These are phyloP conservation scores for Drosophila atroscutellata DNA, from an alignment of 2,888 invertebrate genomes.

Conservation along the genomic window DNA sequence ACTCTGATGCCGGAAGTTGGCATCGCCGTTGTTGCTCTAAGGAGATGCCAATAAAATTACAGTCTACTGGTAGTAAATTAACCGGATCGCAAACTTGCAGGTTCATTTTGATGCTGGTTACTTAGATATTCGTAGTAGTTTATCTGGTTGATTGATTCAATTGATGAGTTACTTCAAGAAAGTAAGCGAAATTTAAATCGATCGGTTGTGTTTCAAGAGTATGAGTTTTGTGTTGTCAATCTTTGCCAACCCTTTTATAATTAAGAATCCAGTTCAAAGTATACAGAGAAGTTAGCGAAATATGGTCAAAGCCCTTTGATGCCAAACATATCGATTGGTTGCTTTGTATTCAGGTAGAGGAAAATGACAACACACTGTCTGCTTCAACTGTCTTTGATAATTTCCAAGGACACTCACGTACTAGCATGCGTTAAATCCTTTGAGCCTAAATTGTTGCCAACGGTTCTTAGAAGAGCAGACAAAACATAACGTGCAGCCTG, in stretches of 20 bases:
- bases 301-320: not conserved
- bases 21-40: constrained; percentile 10
- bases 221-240: not conserved
- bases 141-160: constrained; percentile 31
- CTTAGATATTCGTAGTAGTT: constrained; percentile 15
- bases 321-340: constrained; percentile 7
- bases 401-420: constrained; percentile 40
- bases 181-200: not conserved
- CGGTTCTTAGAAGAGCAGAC: constrained; percentile 35
- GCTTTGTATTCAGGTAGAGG: not conserved
- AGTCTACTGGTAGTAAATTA: constrained; percentile 60
- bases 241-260: not conserved
- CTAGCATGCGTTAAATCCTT: constrained; percentile 34
- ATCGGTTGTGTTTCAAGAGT: not conserved
- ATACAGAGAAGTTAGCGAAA: not conserved
- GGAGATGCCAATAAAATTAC: constrained; percentile 51
- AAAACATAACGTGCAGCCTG: constrained; percentile 33
- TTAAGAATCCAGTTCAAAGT: not conserved
- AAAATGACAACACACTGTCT: constrained; percentile 37
- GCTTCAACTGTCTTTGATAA: constrained; percentile 50
- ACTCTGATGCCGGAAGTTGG: constrained; percentile 40
- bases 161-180: not conserved
- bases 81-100: constrained; percentile 43
- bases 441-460: constrained; percentile 53
- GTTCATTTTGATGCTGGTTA: not conserved